Base-by-base conservation (phyloP, 1,140 invertebrate species). In the Musca domestica region DNA sequence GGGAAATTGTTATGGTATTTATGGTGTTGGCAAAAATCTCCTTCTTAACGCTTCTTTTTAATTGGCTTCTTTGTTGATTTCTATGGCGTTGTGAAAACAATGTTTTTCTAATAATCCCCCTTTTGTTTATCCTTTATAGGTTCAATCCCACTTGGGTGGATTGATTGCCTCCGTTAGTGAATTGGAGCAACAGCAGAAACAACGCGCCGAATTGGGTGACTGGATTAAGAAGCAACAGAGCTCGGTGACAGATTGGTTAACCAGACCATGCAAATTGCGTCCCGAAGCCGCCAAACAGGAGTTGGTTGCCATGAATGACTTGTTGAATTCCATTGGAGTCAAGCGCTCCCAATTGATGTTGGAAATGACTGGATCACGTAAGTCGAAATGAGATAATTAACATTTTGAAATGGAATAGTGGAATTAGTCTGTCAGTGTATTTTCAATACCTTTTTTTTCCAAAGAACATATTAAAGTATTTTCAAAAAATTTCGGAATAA, bases 211-310 rank as follows among this genome's bases (percentile, higher is more conserved):
- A 46, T 86, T 98, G 9, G 87, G 90, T 70, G 87, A 90, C 74
- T 97, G 95, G 95, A 89, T 95, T 9, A 88, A 88, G 72, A 87
- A 91, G 47, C 91, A 95, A 78, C 88, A 89, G 67, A 87, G 86
- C 12, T 83, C 90, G 15, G 88, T 96, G 3, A 87, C 87, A 1
- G 92, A 95, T 70, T 91, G 95, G 88, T 87, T 90, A 70, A 89
- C 91, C 20, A 88, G 91, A 70, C 94, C 93, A 30, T 89, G 90
- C 49, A 96, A 95, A 83, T 83, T 97, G 52, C 87, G 94, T 66
- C 84, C 90, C 0, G 95, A 98, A 78, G 91, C 93, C 2, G 93
- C 94, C 4, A 91, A 93, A 75, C 87, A 92, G 70, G 95, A 97
- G 75, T 83, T 96, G 30, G 88, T 90, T 64, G 87, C 91, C 7